These are phyloP conservation scores for Falco cherrug DNA, from an alignment of 2,797 vertebrate species.

Conservation along the genomic window DNA sequence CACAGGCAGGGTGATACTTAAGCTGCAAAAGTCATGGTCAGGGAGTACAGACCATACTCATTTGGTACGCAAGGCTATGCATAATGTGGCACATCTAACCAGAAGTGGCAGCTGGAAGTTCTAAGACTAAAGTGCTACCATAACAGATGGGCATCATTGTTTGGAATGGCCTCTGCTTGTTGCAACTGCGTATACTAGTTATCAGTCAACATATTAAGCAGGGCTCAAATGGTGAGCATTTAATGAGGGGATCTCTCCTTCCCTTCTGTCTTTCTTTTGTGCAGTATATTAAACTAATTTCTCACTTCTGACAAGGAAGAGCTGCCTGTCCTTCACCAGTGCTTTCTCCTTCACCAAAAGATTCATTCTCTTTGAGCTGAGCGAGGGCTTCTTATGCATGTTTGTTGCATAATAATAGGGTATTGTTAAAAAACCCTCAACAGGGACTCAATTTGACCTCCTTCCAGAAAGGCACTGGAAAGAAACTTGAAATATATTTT, in stretches of 20 bases:
- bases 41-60: neutral
- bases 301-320: slow-evolving; percentile 59
- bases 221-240: slow-evolving; percentile 70
- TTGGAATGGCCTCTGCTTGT: slow-evolving; percentile 57
- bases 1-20: neutral
- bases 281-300: slow-evolving; percentile 63
- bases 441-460: neutral
- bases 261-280: slow-evolving; percentile 61
- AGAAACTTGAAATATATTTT: neutral
- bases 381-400: neutral
- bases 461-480: neutral
- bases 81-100: slow-evolving; percentile 42
- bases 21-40: neutral
- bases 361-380: neutral
- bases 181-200: slow-evolving; percentile 61
- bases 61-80: slow-evolving; percentile 18
- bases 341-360: slow-evolving; percentile 16
- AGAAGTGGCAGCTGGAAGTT: slow-evolving; percentile 47
- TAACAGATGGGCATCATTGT: slow-evolving; percentile 50
- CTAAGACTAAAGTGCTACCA: slow-evolving; percentile 46
- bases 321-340: slow-evolving; percentile 43
- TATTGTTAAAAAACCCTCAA: neutral
- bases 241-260: slow-evolving; percentile 67
- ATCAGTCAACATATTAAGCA: slow-evolving; percentile 69
- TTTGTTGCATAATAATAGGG: neutral